phyloP scores from a whole-genome alignment of 2,797 vertebrate species.

The Philypnodon macrostomus region DNA sequence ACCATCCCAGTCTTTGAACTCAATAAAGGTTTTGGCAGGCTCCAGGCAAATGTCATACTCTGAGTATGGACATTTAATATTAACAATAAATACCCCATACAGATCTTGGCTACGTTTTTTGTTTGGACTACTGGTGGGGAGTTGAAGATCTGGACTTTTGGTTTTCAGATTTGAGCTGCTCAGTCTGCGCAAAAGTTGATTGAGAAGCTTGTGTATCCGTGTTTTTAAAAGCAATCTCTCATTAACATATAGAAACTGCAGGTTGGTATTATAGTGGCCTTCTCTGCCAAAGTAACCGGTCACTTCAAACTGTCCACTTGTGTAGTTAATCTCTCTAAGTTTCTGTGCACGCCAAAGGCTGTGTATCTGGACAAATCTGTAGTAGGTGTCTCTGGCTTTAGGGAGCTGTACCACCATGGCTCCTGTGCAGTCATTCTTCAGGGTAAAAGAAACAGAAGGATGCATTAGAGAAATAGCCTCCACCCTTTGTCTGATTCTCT shows the following conservation, averaged over 20 bases:
- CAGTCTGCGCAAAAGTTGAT: conserved; percentile 84
- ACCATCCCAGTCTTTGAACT: conserved; percentile 91
- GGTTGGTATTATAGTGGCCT: conserved; percentile 90
- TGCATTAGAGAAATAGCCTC: conserved; percentile 90
- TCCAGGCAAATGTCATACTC: conserved; percentile 94
- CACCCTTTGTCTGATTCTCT: conserved; percentile 86
- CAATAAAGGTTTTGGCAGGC: conserved; percentile 91
- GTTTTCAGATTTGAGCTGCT: conserved; percentile 78
- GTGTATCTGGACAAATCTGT: conserved; percentile 92
- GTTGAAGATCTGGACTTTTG: conserved; percentile 57
- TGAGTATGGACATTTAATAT: conserved; percentile 83
- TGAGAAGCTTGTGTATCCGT: conserved; percentile 88
- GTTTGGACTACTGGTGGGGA: conserved; percentile 72
- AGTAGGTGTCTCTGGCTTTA: conserved; percentile 83
- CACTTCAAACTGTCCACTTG: conserved; percentile 79
- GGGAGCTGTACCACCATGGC: conserved; percentile 88
- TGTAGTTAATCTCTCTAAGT: conserved; percentile 81
- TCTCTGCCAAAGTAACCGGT: conserved; percentile 85
- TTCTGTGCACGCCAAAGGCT: conserved; percentile 83
- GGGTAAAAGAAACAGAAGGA: conserved; percentile 87
- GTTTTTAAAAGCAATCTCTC: conserved; percentile 88
- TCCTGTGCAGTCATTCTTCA: conserved; percentile 87
- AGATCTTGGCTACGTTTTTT: conserved; percentile 80
- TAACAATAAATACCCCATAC: conserved; percentile 85
- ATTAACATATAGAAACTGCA: conserved; percentile 93